phyloP scores from a whole-genome alignment of 2,113 vertebrate species.

The Phainopepla nitens region DNA sequence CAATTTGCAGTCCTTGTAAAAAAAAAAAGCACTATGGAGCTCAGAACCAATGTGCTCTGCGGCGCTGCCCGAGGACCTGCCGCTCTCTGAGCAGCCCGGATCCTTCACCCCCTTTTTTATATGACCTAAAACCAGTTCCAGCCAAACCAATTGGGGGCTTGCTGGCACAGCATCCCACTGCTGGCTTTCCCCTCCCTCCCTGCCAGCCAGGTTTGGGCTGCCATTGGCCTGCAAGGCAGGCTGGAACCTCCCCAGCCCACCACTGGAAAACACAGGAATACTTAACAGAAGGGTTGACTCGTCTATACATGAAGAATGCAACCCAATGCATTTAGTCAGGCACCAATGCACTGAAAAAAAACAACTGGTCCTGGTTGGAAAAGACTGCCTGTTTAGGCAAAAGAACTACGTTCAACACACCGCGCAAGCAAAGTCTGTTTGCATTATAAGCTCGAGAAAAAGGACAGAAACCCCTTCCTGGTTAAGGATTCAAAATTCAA shows the following conservation, averaged over 20 bases:
- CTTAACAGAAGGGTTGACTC: conserved; percentile 80
- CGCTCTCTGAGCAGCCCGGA: conserved; percentile 55
- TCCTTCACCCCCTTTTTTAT: conserved; percentile 63
- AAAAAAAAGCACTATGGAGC: neutral
- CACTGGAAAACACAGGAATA: conserved; percentile 84
- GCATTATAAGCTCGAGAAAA: neutral
- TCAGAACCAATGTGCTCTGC: conserved; percentile 2
- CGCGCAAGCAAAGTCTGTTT: neutral
- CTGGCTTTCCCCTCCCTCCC: conserved; percentile 45
- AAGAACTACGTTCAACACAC: neutral
- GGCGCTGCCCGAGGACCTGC: conserved; percentile 43
- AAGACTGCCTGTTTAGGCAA: conserved; percentile 27
- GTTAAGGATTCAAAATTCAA: neutral
- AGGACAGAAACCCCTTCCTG: neutral
- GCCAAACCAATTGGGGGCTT: conserved; percentile 60
- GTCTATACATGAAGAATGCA: conserved; percentile 76
- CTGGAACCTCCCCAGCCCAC: conserved; percentile 65
- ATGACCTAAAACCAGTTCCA: conserved; percentile 52
- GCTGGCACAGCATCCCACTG: conserved; percentile 51
- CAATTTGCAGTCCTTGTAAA: conserved; percentile 51
- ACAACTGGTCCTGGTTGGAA: conserved; percentile 63
- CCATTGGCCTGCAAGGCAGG: conserved; percentile 72
- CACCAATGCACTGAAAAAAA: conserved; percentile 71
- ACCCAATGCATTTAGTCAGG: conserved; percentile 82
- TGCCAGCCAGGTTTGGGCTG: conserved; percentile 1